Percentiles rank a stretch among this genome's conserved stretches.
phyloP scores from a whole-genome alignment of 2,113 vertebrate species.

The Mus spicilegus region DNA sequence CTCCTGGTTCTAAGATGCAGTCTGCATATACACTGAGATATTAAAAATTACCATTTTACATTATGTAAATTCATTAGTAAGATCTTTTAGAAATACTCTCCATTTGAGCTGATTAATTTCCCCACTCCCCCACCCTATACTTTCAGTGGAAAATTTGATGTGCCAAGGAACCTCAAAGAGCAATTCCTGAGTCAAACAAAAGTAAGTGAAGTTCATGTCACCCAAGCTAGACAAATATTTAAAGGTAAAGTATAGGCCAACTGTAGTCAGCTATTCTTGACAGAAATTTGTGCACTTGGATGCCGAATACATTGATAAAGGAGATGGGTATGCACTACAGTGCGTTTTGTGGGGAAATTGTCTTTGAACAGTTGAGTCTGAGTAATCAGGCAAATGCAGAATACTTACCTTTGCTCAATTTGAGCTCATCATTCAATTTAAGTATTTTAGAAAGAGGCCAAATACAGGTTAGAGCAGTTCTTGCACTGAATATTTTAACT shows the following conservation, averaged over 20 bases:
- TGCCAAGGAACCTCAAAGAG: constrained; percentile 27
- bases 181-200: background rate
- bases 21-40: background rate
- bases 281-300: background rate
- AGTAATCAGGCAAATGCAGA: background rate
- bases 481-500: background rate
- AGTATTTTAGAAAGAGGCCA: constrained; percentile 51
- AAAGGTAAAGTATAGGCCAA: background rate
- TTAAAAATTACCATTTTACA: constrained; percentile 9
- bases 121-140: background rate
- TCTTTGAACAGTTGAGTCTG: background rate
- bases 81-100: constrained; percentile 21
- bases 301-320: background rate
- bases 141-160: background rate
- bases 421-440: constrained; percentile 42
- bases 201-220: background rate
- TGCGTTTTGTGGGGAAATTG: constrained; percentile 25
- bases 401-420: background rate
- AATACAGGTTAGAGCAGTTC: constrained; percentile 52
- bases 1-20: background rate
- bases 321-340: background rate
- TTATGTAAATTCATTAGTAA: background rate
- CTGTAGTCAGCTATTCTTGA: background rate
- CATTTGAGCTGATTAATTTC: background rate
- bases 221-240: constrained; percentile 1